phyloP scores from a whole-genome alignment of 2,797 vertebrate genomes.

The Betta splendens region DNA sequence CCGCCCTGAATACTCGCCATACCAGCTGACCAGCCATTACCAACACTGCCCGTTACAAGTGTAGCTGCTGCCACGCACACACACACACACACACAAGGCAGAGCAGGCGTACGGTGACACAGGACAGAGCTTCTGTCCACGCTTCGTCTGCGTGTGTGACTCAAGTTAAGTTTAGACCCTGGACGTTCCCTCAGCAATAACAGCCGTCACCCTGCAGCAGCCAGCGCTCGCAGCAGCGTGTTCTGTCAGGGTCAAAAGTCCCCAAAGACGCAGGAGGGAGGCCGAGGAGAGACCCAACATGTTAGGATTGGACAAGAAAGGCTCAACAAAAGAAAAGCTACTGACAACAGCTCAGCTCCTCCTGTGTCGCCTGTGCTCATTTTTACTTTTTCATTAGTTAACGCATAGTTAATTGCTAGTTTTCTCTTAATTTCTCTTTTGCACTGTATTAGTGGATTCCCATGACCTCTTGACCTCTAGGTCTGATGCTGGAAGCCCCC shows the following conservation, averaged over 20 bases:
- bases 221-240: constrained; percentile 57
- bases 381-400: no score
- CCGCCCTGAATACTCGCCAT: constrained; percentile 83
- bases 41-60: constrained; percentile 71
- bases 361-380: no score
- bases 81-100: constrained; percentile 23
- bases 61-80: constrained; percentile 49
- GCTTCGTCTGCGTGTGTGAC: constrained; percentile 46
- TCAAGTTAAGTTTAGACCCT: constrained; percentile 73
- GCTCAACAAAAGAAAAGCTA: no score
- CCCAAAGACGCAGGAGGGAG: constrained; percentile 29
- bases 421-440: no score
- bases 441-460: no score
- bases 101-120: no score
- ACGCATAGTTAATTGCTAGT: no score
- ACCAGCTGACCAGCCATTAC: constrained; percentile 85
- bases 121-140: no score
- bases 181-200: constrained; percentile 55
- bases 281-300: not conserved
- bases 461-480: no score
- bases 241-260: constrained; percentile 67
- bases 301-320: no score
- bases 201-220: constrained; percentile 38
- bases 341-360: no score
- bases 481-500: no score